A percentile compares a stretch with the other conserved stretches of the same genome.
Evolutionary conservation across 2,797 vertebrate genomes (phyloP).

Genomic region (Arnoldichthys spilopterus): DNA sequence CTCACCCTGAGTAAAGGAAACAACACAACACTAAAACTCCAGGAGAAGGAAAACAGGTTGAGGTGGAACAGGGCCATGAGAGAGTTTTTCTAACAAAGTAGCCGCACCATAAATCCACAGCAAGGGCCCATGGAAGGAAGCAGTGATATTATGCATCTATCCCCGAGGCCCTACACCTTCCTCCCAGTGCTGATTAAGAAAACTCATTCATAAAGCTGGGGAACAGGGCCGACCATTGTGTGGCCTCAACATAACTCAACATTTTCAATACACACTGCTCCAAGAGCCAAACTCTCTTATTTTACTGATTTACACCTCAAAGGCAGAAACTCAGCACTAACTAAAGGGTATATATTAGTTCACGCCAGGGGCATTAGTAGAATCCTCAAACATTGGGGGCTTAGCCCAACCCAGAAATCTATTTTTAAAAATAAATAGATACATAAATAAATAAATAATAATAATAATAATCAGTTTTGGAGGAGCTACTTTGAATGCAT

Average conservation of each 20-base stretch:
- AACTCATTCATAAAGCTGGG: slow-evolving; percentile 47
- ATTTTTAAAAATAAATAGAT: too few relatives aligned
- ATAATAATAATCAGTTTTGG: too few relatives aligned
- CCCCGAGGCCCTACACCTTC: slow-evolving; percentile 53
- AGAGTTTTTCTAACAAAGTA: slow-evolving; percentile 65
- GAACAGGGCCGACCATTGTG: slow-evolving; percentile 46
- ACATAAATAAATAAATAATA: too few relatives aligned
- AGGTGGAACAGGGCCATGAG: slow-evolving; percentile 55
- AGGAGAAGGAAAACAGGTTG: slow-evolving; percentile 65
- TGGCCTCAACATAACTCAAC: slow-evolving; percentile 52
- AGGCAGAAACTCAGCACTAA: background rate
- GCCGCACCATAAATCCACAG: slow-evolving; percentile 60
- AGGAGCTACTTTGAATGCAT: too few relatives aligned
- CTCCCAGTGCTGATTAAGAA: slow-evolving; percentile 53
- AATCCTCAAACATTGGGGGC: background rate
- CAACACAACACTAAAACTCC: slow-evolving; percentile 63
- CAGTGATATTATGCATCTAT: slow-evolving; percentile 51
- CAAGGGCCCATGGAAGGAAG: slow-evolving; percentile 49
- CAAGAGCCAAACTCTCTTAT: background rate
- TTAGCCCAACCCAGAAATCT: too few relatives aligned
- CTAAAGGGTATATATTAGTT: background rate
- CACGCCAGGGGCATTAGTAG: background rate
- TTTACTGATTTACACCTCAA: slow-evolving; percentile 24
- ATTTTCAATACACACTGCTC: slow-evolving; percentile 41
- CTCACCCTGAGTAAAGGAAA: slow-evolving; percentile 54